These are phyloP conservation scores for Nasonia oneida DNA, from an alignment of 2,888 invertebrate genomes.

Conservation along the genomic window DNA sequence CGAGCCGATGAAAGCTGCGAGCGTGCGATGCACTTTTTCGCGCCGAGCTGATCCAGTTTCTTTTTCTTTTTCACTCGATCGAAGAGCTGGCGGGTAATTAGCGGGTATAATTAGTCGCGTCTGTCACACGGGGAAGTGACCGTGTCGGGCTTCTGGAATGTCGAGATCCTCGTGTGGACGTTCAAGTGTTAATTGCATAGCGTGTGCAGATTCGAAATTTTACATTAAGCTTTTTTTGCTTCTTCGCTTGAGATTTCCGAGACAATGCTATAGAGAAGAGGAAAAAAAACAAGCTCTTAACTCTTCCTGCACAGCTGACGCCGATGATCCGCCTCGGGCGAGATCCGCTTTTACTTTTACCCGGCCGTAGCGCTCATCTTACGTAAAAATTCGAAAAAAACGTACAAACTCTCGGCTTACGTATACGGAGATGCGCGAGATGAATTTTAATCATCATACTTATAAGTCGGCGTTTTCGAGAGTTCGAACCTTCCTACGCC, in stretches of 20 bases:
- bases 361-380: background rate
- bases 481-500: too few relatives aligned
- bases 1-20: background rate
- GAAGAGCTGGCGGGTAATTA: background rate
- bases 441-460: conserved; percentile 1
- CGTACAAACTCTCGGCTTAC: background rate
- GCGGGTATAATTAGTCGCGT: background rate
- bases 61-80: background rate
- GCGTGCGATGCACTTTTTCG: background rate
- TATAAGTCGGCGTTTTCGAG: background rate
- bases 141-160: background rate
- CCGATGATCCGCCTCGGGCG: conserved; percentile 24
- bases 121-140: background rate
- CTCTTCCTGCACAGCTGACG: conserved; percentile 21
- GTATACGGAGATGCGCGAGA: background rate
- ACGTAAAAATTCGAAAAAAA: conserved; percentile 18
- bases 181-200: background rate
- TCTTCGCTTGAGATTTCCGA: too few relatives aligned
- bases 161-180: background rate
- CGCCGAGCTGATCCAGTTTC: background rate
- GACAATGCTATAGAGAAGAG: background rate
- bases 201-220: background rate
- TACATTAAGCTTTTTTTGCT: too few relatives aligned
- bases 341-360: conserved; percentile 55
- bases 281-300: conserved; percentile 4